A percentile compares a stretch with the other conserved stretches of the same genome.
These are phyloP conservation scores for Micronycteris hirsuta DNA, from an alignment of 2,113 vertebrate genomes.

Conservation along the genomic window DNA sequence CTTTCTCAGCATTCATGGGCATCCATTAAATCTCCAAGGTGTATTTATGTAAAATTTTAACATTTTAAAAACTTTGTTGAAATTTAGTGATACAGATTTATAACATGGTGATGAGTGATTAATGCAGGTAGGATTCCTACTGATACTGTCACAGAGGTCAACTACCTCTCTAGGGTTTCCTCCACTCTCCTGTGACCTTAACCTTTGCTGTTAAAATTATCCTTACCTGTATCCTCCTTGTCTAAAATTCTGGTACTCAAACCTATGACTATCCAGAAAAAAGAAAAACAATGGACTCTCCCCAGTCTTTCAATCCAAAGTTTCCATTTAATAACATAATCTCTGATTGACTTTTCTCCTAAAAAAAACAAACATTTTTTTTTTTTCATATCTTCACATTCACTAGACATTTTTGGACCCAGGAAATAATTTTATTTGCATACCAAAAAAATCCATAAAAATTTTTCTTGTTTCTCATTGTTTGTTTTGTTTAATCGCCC, in stretches of 20 bases:
- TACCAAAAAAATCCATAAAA: background rate
- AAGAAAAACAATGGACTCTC: background rate
- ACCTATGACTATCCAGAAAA: background rate
- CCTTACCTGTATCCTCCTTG: background rate
- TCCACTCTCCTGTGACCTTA: background rate
- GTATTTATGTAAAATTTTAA: background rate
- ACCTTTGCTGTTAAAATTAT: background rate
- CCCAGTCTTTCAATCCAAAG: background rate
- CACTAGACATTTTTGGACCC: background rate
- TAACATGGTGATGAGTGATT: background rate
- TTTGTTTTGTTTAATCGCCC: background rate
- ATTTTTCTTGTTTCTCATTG: background rate
- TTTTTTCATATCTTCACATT: background rate
- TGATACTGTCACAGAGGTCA: background rate
- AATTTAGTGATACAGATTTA: background rate
- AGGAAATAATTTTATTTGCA: background rate
- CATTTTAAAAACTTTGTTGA: background rate
- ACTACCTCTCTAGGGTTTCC: background rate
- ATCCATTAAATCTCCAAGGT: background rate
- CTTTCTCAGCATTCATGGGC: background rate
- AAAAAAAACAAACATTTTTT: background rate
- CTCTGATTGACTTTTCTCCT: background rate
- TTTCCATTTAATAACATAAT: background rate
- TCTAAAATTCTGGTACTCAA: background rate
- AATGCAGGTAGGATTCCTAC: background rate